Conservation (phyloP, 2,113 vertebrate species). For the Gobio gobio region DNA sequence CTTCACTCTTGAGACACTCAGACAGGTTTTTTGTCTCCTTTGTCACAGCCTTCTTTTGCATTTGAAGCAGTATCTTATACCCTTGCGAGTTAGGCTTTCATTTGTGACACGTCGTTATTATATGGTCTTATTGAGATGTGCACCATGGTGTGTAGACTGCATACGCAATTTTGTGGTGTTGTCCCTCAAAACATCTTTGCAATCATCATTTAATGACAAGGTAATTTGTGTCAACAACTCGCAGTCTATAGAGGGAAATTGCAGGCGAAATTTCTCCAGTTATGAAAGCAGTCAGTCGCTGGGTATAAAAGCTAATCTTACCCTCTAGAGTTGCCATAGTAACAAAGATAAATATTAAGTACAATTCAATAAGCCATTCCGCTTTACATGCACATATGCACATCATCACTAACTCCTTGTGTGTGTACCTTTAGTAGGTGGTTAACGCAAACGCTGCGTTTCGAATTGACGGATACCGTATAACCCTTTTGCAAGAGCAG, state of each 20-base stretch:
- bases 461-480: background rate
- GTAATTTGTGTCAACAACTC: slow-evolving; percentile 47
- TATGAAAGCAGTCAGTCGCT: slow-evolving; percentile 47
- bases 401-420: background rate
- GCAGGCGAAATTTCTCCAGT: slow-evolving; percentile 40
- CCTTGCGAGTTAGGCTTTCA: slow-evolving; percentile 20
- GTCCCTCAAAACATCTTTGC: slow-evolving; percentile 21
- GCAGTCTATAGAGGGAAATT: slow-evolving; percentile 19
- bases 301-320: slow-evolving; percentile 43
- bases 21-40: slow-evolving; percentile 25
- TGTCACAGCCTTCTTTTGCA: background rate
- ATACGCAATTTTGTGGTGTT: background rate
- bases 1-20: background rate
- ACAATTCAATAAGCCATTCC: slow-evolving; percentile 7
- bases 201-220: slow-evolving; percentile 43
- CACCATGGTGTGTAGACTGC: background rate
- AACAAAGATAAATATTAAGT: slow-evolving; percentile 44
- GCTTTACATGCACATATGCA: background rate
- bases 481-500: background rate
- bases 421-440: background rate
- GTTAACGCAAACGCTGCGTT: background rate
- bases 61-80: slow-evolving; percentile 26
- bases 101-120: slow-evolving; percentile 17
- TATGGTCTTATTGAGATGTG: background rate
- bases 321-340: slow-evolving; percentile 52